Conservation (phyloP, 2,113 vertebrate species). For the Hiodon alosoides region DNA sequence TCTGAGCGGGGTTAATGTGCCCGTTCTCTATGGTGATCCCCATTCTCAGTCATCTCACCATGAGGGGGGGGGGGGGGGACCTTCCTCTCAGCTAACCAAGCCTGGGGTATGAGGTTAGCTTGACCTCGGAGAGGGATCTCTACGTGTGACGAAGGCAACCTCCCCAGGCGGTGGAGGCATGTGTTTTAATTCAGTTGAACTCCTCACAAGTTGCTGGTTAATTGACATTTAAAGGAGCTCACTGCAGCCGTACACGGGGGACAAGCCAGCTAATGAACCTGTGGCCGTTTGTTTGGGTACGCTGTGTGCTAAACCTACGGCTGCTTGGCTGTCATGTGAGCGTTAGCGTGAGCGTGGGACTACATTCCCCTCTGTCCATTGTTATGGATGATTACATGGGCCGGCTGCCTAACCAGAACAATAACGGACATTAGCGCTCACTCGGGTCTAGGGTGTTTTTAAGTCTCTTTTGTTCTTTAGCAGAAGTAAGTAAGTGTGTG, state of each 20-base stretch:
- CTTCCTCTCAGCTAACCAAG: background rate
- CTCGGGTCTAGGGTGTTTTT: too few relatives aligned
- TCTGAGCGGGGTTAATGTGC: too few relatives aligned
- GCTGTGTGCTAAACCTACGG: constrained; percentile 27
- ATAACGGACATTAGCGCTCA: too few relatives aligned
- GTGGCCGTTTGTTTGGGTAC: constrained; percentile 14
- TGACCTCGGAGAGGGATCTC: background rate
- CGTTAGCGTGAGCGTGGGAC: constrained; percentile 24
- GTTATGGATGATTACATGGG: too few relatives aligned
- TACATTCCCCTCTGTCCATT: too few relatives aligned
- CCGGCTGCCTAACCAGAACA: too few relatives aligned
- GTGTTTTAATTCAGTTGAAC: too few relatives aligned
- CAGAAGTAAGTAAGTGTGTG: too few relatives aligned
- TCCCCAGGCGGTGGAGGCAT: background rate
- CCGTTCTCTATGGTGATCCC: too few relatives aligned
- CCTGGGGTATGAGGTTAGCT: background rate
- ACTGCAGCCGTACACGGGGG: background rate
- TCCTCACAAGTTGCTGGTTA: too few relatives aligned
- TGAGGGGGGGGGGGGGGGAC: background rate
- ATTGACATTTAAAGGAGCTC: background rate
- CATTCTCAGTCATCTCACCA: background rate
- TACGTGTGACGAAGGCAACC: background rate
- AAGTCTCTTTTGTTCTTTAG: too few relatives aligned
- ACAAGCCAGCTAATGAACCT: background rate
- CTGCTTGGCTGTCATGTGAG: constrained; percentile 39